Evolutionary conservation across 2,888 invertebrate species (phyloP), one percentile per base, ranked within the genome.

Genomic region (Andrena chrysosceles): DNA sequence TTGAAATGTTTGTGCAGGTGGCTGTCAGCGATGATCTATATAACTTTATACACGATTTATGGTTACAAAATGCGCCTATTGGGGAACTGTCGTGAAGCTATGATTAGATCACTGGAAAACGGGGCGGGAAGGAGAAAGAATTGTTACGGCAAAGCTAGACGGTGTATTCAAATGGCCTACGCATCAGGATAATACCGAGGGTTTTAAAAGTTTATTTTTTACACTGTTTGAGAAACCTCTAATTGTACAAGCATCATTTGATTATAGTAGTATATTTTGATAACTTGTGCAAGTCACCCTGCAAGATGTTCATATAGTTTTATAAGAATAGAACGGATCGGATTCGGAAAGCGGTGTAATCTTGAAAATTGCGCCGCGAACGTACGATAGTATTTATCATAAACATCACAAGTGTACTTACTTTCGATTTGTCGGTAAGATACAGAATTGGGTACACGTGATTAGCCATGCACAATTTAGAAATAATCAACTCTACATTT

Each of bases 1-100:
- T 13, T 16, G 33, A 72, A 69, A 69, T 83, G 76, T 86, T 81
- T 85, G 26, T 94, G 33, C 94, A 97, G 97, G 97, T 97, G 84
- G 96, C 99, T 10, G 99, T 99, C 3, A 98, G 98, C 90, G 98
- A 98, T 94, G 96, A 97, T 88, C 95, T 99, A 73, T 99, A 99
- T 95, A 97, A 96, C 89, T 99, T 98, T 93, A 97, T 99, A 87
- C 99, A 99, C 92, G 97, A 98, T 91, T 95, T 99, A 93, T 99
- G 99, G 99, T 96, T 99, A 54, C 97, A 98, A 93, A 99, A 98
- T 94, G 99, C 99, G 33, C 99, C 99, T 0, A 99, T 99, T 90
- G 99, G 99, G 67, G 99, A 99, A 94, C 95, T 99, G 35, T 98
- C 97, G 93, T 98, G 97, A 97, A 93, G 81, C 56, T 82, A 68